Evolutionary conservation across 2,113 vertebrate species (phyloP), one percentile per base, ranked within the genome.

Genomic region (Axis porcinus): DNA sequence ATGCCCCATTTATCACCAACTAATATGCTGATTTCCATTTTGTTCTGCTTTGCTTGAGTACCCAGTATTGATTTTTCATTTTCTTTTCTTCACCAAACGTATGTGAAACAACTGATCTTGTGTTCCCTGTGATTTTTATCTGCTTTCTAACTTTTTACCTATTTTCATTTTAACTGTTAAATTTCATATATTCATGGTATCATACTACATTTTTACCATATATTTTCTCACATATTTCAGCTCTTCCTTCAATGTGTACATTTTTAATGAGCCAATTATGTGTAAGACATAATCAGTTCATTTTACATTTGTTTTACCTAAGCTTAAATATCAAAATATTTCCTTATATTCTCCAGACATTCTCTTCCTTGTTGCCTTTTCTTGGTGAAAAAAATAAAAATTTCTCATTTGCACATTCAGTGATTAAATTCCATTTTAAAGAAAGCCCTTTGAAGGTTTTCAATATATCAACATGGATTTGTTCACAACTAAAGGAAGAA

Each of bases 381-480:
- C 40, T 33, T 47, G 3, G 33, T 76, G 52, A 83, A 93, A 43
- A 86, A 93, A 45, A 60, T 40, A 28, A 88, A 92, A 76, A 11
- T 50, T 86, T 94, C 23, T 96, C 43, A 93, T 95, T 89, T 97
- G 21, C 60, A 96, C 87, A 83, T 96, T 76, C 40, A 78, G 5
- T 36, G 70, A 94, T 81, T 93, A 91, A 96, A 88, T 89, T 95
- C 30, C 67, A 70, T 95, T 91, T 97, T 86, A 85, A 86, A 25
- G 88, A 89, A 96, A 95, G 79, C 7, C 14, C 58, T 89, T 90
- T 67, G 92, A 85, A 74, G 28, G 12, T 27, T 28, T 93, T 96
- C 86, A 91, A 5, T 45, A 27, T 74, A 93, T 57, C 60, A 58
- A 45, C 4, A 57, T 83, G 57, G 25, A 52, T 90, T 89, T 95